Conservation (phyloP, 2,888 invertebrate species). For the Nomada hirtipes region DNA sequence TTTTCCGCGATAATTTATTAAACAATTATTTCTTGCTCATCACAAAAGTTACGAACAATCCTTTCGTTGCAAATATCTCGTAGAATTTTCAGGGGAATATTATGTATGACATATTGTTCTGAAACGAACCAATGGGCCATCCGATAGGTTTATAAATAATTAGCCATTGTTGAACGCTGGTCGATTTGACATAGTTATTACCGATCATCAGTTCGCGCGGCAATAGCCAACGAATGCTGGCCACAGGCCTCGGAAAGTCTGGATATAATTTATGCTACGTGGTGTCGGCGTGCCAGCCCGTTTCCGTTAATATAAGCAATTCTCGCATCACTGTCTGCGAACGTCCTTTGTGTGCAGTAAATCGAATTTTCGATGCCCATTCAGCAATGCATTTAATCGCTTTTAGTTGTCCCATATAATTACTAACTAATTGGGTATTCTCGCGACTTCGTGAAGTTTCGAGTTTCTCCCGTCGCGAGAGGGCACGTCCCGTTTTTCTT, state of each 20-base stretch:
- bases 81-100: neutral
- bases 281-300: conserved; percentile 16
- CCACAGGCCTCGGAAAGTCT: conserved; percentile 15
- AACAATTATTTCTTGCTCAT: too few relatives aligned
- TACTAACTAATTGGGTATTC: conserved; percentile 6
- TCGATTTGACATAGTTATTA: conserved; percentile 41
- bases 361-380: conserved; percentile 69
- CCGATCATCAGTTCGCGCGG: conserved; percentile 26
- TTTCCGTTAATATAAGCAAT: conserved; percentile 62
- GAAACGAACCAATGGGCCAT: conserved; percentile 12
- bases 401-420: conserved; percentile 6
- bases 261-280: conserved; percentile 56
- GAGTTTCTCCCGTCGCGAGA: neutral
- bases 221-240: conserved; percentile 27
- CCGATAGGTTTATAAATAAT: conserved; percentile 38
- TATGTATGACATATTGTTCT: neutral
- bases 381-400: conserved; percentile 48
- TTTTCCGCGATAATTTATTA: too few relatives aligned
- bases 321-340: conserved; percentile 63
- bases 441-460: neutral
- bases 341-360: conserved; percentile 57
- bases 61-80: neutral
- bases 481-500: neutral
- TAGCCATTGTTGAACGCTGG: conserved; percentile 21
- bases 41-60: too few relatives aligned